A percentile compares a stretch with the other conserved stretches of the same genome.
Evolutionary conservation across 1,140 invertebrate species (phyloP).

Genomic region (Bombus fervidus): DNA sequence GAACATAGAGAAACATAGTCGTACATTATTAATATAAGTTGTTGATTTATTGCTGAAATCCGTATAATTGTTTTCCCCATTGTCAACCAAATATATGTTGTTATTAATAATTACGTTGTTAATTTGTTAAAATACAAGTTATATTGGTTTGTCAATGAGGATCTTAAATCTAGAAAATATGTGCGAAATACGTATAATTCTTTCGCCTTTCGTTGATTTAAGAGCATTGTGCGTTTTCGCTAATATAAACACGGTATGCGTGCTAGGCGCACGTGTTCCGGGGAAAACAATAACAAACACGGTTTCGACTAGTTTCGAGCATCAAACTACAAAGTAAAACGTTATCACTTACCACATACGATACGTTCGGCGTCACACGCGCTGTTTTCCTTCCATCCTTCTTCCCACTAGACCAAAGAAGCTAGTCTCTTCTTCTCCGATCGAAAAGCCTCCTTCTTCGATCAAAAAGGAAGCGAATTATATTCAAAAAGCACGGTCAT

Average conservation of each 20-base stretch:
- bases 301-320: not conserved
- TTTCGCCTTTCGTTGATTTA: too few relatives aligned
- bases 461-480: slow-evolving; percentile 7
- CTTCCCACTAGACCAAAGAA: not conserved
- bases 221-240: not conserved
- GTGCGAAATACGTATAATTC: not conserved
- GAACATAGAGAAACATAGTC: too few relatives aligned
- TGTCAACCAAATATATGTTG: too few relatives aligned
- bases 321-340: not conserved
- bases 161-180: too few relatives aligned
- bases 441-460: not conserved
- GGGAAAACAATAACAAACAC: not conserved
- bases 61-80: too few relatives aligned
- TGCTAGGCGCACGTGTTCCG: not conserved
- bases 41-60: too few relatives aligned
- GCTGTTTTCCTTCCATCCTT: not conserved
- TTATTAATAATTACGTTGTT: too few relatives aligned
- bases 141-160: too few relatives aligned
- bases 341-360: not conserved
- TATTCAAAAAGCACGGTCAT: not conserved
- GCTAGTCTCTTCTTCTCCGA: not conserved
- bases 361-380: not conserved
- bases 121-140: too few relatives aligned
- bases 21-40: too few relatives aligned
- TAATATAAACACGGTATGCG: not conserved